Evolutionary conservation across 2,113 vertebrate species (phyloP), one percentile per base, ranked within the genome.

Genomic region (Poecilia latipinna): DNA sequence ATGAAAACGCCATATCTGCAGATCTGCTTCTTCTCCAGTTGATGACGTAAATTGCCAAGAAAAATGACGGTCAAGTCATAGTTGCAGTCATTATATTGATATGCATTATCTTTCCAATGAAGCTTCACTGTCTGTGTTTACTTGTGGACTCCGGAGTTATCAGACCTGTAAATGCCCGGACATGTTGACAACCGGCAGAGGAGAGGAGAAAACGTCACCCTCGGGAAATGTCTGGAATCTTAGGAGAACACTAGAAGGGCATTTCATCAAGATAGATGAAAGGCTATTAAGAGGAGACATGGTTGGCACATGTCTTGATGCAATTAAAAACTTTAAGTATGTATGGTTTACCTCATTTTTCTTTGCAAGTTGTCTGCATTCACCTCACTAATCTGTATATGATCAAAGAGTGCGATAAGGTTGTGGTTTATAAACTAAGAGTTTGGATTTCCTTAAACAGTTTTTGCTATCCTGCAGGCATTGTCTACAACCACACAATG

Each of bases 141-240:
- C 70, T 64, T 75, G 1, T 65, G 19, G 68, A 17, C 57, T 75
- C 62, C 6, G 12, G 63, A 74, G 72, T 26, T 83, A 82, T 81
- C 68, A 17, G 78, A 57, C 60, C 37, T 37, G 70, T 3, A 51
- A 83, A 63, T 83, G 92, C 81, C 88, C 67, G 57, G 85, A 82
- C 91, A 79, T 63, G 85, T 88, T 83, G 48, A 37, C 67, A 69
- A 29, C 65, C 4, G 29, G 39, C 24, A 86, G 77, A 75, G 75
- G 71, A 87, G 74, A 71, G 72, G 76, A 85, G 70, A 72, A 37
- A 44, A 37, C 31, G 39, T 91, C 89, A 90, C 72, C 73, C 74
- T 71, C 67, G 17, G 77, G 87, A 90, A 89, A 91, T 93, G 86
- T 68, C 82, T 88, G 90, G 91, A 93, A 92, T 95, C 84, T 75